Conservation (phyloP, 2,113 vertebrate species). For the Nibea albiflora region DNA sequence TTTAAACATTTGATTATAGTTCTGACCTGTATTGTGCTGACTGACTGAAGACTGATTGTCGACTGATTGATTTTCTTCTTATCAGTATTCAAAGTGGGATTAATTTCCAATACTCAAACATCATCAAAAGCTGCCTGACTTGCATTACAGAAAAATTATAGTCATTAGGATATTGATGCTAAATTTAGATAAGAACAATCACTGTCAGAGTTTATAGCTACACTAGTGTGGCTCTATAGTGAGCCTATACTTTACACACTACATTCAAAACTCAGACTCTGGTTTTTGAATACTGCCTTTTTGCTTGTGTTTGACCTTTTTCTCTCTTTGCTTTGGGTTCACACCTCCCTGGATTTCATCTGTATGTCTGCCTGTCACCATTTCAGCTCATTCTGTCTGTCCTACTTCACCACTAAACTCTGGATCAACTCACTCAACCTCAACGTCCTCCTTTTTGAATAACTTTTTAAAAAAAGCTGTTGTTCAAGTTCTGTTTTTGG, state of each 20-base stretch:
- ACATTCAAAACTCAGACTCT: too few species aligned
- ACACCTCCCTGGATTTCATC: too few species aligned
- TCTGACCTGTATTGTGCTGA: neutral
- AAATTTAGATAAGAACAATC: neutral
- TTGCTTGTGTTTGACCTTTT: too few species aligned
- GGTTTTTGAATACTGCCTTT: too few species aligned
- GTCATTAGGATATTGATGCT: neutral
- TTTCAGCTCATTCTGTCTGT: too few species aligned
- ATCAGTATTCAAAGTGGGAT: neutral
- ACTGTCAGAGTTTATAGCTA: neutral
- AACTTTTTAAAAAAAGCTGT: too few species aligned
- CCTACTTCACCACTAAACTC: too few species aligned
- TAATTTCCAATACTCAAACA: neutral
- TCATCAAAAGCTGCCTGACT: neutral
- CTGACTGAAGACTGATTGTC: neutral
- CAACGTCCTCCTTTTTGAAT: too few species aligned
- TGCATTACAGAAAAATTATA: neutral
- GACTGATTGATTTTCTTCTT: neutral
- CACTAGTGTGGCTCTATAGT: neutral
- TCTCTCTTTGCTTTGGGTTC: too few species aligned
- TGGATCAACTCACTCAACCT: too few species aligned
- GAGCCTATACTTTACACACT: neutral
- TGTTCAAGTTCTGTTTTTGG: too few species aligned
- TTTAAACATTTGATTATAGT: conserved; percentile 1
- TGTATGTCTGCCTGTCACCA: too few species aligned